Base-by-base conservation (phyloP, 2,797 vertebrate species). In the Falco rusticolus region DNA sequence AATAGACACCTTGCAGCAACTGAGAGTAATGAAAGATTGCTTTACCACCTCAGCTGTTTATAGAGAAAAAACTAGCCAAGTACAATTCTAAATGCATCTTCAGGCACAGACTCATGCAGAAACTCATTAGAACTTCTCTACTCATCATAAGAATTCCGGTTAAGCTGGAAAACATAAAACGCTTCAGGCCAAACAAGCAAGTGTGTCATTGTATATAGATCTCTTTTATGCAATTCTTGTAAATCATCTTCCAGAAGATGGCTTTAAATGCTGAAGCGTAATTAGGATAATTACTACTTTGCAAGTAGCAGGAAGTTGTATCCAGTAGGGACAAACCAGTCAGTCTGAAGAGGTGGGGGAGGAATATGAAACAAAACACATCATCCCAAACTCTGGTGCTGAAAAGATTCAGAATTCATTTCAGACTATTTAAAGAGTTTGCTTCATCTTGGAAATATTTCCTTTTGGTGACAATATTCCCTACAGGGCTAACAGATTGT, bases 231-330 rank as follows among this genome's bases (percentile, higher is more conserved):
- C 89, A 97, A 97, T 97, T 96, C 83, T 95, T 97, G 80, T 94
- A 97, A 97, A 96, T 97, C 92, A 97, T 96, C 83, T 97, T 96
- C 87, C 76, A 96, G 93, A 97, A 97, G 95, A 94, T 93, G 81
- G 86, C 91, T 98, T 97, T 96, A 94, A 98, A 95, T 90, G 96
- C 84, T 94, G 93, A 93, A 96, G 89, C 22, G 2, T 97, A 97
- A 97, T 98, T 97, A 97, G 95, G 78, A 96, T 98, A 98, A 98
- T 93, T 96, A 95, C 87, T 97, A 93, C 97, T 98, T 97, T 98
- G 95, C 96, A 97, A 97, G 96, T 94, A 95, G 94, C 89, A 97
- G 95, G 95, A 95, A 97, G 93, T 96, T 96, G 96, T 96, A 96
- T 81, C 96, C 94, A 74, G 94, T 91, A 96, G 91, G 86, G 97